Evolutionary conservation across 2,113 vertebrate species (phyloP).

Genomic region (Cisticola juncidis): DNA sequence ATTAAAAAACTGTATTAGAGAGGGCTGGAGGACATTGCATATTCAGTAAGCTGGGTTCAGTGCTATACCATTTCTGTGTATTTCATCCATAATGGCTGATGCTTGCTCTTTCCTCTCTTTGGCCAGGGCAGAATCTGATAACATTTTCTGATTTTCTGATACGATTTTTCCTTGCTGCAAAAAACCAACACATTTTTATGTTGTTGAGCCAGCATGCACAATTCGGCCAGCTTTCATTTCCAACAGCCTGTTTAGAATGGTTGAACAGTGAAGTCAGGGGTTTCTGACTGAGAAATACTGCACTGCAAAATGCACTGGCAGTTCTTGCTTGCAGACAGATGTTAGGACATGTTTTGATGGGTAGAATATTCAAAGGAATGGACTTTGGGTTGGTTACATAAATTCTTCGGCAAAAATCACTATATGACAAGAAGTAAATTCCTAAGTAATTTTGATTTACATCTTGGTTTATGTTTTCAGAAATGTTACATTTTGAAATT

Average conservation of each 20-base stretch:
- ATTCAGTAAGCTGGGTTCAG: conserved; percentile 11
- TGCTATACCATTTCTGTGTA: conserved; percentile 85
- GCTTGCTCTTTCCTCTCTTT: conserved; percentile 90
- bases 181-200: conserved; percentile 65
- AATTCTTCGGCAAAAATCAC: neutral
- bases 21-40: neutral
- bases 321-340: neutral
- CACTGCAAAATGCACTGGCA: neutral
- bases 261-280: neutral
- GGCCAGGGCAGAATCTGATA: conserved; percentile 86
- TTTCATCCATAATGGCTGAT: conserved; percentile 89
- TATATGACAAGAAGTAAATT: neutral
- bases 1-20: conserved; percentile 46
- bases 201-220: neutral
- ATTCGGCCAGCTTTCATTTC: neutral
- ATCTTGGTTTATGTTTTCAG: neutral
- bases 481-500: conserved; percentile 2
- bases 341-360: neutral
- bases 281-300: neutral
- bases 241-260: neutral
- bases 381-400: neutral
- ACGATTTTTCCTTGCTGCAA: conserved; percentile 64
- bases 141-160: conserved; percentile 72
- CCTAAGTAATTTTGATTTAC: neutral
- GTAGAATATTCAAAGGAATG: neutral